phyloP scores from a whole-genome alignment of 2,888 invertebrate genomes.

The Pterostichus niger region DNA sequence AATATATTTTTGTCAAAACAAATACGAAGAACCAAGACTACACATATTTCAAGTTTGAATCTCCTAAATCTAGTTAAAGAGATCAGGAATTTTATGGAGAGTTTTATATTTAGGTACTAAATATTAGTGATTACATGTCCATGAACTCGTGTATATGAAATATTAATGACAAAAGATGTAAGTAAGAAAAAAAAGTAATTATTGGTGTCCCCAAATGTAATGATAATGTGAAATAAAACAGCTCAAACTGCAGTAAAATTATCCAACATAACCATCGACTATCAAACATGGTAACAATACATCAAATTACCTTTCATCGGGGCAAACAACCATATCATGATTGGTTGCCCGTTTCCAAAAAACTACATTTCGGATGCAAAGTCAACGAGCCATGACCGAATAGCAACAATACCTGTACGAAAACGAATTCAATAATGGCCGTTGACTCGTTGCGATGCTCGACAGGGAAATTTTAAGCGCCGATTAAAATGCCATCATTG shows the following conservation, averaged over 20 bases:
- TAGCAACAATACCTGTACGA: slow-evolving; percentile 24
- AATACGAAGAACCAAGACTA: too few relatives aligned
- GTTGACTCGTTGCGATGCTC: slow-evolving; percentile 17
- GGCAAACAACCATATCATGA: slow-evolving; percentile 31
- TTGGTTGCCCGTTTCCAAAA: slow-evolving; percentile 33
- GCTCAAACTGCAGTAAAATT: not conserved
- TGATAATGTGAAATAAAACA: slow-evolving; percentile 47
- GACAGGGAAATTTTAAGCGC: slow-evolving; percentile 68
- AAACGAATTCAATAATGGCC: slow-evolving; percentile 62
- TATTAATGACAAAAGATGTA: too few relatives aligned
- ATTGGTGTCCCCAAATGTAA: slow-evolving; percentile 43
- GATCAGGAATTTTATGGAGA: too few relatives aligned
- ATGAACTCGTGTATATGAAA: too few relatives aligned
- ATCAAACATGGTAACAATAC: slow-evolving; percentile 27
- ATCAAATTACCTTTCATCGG: slow-evolving; percentile 37
- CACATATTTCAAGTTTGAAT: too few relatives aligned
- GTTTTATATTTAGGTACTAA: too few relatives aligned
- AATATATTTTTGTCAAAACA: too few relatives aligned
- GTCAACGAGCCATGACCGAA: slow-evolving; percentile 18
- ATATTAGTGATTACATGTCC: too few relatives aligned
- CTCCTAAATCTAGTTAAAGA: too few relatives aligned
- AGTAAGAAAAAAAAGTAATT: not conserved
- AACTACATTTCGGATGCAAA: slow-evolving; percentile 16
- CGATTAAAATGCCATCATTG: slow-evolving; percentile 76
- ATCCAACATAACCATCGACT: not conserved